These are phyloP conservation scores for Synchiropus splendidus DNA, from an alignment of 2,113 vertebrate species.

Conservation along the genomic window DNA sequence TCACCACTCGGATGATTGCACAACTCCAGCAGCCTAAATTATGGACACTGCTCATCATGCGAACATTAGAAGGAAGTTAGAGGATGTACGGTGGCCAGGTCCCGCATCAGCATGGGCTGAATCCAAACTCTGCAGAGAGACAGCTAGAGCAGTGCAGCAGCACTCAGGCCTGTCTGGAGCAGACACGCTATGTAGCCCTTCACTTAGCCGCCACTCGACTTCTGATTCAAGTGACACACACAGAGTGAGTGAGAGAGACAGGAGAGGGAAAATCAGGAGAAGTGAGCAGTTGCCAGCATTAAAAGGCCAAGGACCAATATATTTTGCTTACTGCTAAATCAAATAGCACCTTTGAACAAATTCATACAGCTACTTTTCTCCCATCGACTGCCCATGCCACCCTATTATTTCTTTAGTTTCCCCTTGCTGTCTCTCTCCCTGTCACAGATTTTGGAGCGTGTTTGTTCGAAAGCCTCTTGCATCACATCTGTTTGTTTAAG, in stretches of 20 bases:
- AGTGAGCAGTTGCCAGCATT: slow-evolving; percentile 48
- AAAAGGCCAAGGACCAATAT: slow-evolving; percentile 43
- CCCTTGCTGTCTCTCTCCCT: slow-evolving; percentile 27
- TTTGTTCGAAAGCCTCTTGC: slow-evolving; percentile 66
- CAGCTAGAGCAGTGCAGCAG: slow-evolving; percentile 35
- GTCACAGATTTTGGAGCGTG: slow-evolving; percentile 52
- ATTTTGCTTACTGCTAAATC: slow-evolving; percentile 42
- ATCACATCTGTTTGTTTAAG: slow-evolving; percentile 70
- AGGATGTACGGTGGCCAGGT: too few species aligned
- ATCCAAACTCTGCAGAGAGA: slow-evolving; percentile 42
- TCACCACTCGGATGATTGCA: too few species aligned
- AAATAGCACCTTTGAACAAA: too few species aligned
- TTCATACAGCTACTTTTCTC: slow-evolving; percentile 11
- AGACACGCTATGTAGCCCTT: slow-evolving; percentile 45
- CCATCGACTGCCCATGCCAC: slow-evolving; percentile 32
- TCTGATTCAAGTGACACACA: slow-evolving; percentile 55
- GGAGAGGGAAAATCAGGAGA: slow-evolving; percentile 31
- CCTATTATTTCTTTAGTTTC: slow-evolving; percentile 38
- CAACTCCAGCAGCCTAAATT: too few species aligned
- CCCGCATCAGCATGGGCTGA: too few species aligned
- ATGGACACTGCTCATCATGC: too few species aligned
- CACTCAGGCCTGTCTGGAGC: slow-evolving; percentile 46
- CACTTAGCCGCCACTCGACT: slow-evolving; percentile 52
- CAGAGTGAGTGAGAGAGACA: slow-evolving; percentile 13
- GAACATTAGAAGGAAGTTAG: too few species aligned